phyloP scores from a whole-genome alignment of 2,888 invertebrate species.

The Andricus curvator region DNA sequence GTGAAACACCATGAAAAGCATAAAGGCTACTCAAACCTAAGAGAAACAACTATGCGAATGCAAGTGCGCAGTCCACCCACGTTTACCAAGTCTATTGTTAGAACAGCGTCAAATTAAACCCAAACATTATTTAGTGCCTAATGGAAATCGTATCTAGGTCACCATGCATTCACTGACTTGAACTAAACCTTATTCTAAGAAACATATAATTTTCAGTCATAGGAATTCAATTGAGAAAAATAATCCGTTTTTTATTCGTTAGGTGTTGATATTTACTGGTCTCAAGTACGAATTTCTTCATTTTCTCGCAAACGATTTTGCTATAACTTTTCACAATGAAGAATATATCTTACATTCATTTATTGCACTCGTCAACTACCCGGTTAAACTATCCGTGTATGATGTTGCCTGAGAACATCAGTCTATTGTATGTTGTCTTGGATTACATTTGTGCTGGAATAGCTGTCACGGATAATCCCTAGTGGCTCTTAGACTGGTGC shows the following conservation, averaged over 20 bases:
- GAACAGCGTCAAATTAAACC: slow-evolving; percentile 62
- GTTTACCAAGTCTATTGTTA: slow-evolving; percentile 63
- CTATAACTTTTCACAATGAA: neutral
- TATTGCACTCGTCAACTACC: neutral
- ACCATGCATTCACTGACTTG: neutral
- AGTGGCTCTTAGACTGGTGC: neutral
- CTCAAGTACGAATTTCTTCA: neutral
- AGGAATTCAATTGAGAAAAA: too few species aligned
- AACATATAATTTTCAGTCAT: too few species aligned
- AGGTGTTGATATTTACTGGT: neutral
- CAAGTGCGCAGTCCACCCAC: slow-evolving; percentile 40
- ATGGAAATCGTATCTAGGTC: slow-evolving; percentile 3
- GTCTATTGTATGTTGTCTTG: neutral
- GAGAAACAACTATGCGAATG: slow-evolving; percentile 35
- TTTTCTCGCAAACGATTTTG: neutral
- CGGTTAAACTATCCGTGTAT: neutral
- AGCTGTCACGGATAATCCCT: neutral
- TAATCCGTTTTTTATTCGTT: too few species aligned
- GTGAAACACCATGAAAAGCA: too few species aligned
- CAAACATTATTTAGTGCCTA: slow-evolving; percentile 62
- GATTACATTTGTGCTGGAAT: neutral
- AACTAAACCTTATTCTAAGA: neutral
- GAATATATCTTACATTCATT: neutral
- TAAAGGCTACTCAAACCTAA: neutral
- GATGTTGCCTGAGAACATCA: neutral